Evolutionary conservation across 1,140 invertebrate genomes (phyloP), one percentile per base, ranked within the genome.

Genomic region (Littorina saxatilis): DNA sequence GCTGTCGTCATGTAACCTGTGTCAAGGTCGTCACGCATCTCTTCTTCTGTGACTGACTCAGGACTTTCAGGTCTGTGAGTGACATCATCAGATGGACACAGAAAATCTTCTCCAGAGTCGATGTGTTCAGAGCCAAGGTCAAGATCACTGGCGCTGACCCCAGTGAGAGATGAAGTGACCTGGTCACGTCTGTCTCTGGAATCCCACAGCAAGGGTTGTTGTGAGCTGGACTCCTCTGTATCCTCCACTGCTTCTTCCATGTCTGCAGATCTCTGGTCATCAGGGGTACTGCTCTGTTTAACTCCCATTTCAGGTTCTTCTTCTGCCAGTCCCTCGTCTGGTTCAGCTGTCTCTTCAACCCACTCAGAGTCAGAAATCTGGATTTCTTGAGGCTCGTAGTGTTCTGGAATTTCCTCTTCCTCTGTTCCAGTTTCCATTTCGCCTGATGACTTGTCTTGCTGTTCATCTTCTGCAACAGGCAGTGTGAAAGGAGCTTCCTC

Each of bases 41-140:
- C 27, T 68, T 68, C 32, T 27, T 74, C 72, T 27, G 43, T 50
- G 20, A 74, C 29, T n/a, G 73, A 75, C 15, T 27, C 73, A 0
- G 73, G 27, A 50, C 40, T 75, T 3, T 75, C 73, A 35, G 73
- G 27, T 20, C 43, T 50, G 4, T 75, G n/a, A n/a, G 55, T 20
- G 43, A 55, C 43, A 11, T 75, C 47, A 29, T 58, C 55, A n/a
- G 55, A 0, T 27, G 20, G 27, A n/a, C 47, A 50, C 9, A 50
- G 20, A 20, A 11, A 50, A 50, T 50, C n/a, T n/a, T n/a, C n/a
- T n/a, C n/a, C n/a, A n/a, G n/a, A n/a, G n/a, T n/a, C n/a, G n/a
- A n/a, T n/a, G n/a, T n/a, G n/a, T n/a, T n/a, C n/a, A n/a, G n/a
- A n/a, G n/a, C n/a, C n/a, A n/a, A n/a, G n/a, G n/a, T 7, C 7